Evolutionary conservation across 2,797 vertebrate genomes (phyloP).

Genomic region (Setipinna tenuifilis): DNA sequence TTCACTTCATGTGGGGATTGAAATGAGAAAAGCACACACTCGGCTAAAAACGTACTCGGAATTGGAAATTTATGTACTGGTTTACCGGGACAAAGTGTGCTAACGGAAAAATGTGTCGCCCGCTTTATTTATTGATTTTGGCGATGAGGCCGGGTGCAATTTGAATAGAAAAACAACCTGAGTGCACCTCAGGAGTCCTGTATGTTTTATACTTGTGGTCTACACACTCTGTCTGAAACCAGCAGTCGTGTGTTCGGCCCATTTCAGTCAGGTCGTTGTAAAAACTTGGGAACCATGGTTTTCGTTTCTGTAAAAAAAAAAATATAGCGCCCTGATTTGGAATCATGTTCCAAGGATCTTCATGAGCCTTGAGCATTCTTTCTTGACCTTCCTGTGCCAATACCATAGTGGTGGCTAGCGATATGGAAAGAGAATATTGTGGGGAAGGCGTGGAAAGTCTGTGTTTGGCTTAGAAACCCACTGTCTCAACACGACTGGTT

Average conservation of each 20-base stretch:
- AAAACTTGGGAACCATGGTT: slow-evolving; percentile 69
- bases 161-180: slow-evolving; percentile 48
- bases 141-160: slow-evolving; percentile 49
- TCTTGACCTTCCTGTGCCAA: slow-evolving; percentile 61
- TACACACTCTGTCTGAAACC: slow-evolving; percentile 17
- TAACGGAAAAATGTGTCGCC: slow-evolving; percentile 57
- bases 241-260: slow-evolving; percentile 54
- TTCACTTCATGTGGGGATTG: slow-evolving; percentile 48
- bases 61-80: slow-evolving; percentile 56
- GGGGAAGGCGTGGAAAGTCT: slow-evolving; percentile 45
- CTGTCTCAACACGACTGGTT: slow-evolving; percentile 61
- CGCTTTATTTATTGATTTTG: slow-evolving; percentile 65
- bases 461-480: slow-evolving; percentile 44
- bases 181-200: slow-evolving; percentile 42
- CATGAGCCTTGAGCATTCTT: slow-evolving; percentile 61
- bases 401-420: slow-evolving; percentile 51
- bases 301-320: slow-evolving; percentile 60
- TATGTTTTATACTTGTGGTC: slow-evolving; percentile 53
- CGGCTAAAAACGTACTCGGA: slow-evolving; percentile 54
- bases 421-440: slow-evolving; percentile 61
- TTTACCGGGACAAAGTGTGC: slow-evolving; percentile 61
- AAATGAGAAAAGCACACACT: slow-evolving; percentile 63
- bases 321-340: neutral
- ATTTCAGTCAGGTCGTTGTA: slow-evolving; percentile 49
- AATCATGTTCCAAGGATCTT: slow-evolving; percentile 59